A percentile compares a stretch with the other conserved stretches of the same genome.
These are phyloP conservation scores for Andrena marginata DNA, from an alignment of 2,888 invertebrate species.

Conservation along the genomic window DNA sequence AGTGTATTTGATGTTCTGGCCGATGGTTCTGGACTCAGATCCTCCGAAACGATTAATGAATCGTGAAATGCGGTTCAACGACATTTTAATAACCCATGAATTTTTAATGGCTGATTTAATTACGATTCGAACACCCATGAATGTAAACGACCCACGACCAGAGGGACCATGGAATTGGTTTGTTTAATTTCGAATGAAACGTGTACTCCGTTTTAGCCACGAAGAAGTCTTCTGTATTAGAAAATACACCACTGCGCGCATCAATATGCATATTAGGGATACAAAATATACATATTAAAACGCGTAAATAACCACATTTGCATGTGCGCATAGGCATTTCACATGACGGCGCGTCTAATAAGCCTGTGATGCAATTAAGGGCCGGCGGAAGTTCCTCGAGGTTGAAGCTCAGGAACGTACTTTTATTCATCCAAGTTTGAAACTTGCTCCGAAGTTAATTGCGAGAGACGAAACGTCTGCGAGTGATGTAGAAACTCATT, in stretches of 20 bases:
- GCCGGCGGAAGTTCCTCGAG: slow-evolving; percentile 47
- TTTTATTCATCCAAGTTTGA: neutral
- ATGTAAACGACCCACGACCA: too few species aligned
- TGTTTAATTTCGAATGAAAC: slow-evolving; percentile 2
- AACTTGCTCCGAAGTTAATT: slow-evolving; percentile 25
- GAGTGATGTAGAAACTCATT: slow-evolving; percentile 3
- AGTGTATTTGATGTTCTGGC: neutral
- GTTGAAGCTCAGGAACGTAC: neutral
- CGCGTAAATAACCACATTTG: slow-evolving; percentile 34
- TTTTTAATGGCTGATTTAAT: slow-evolving; percentile 2
- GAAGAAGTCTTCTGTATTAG: slow-evolving; percentile 30
- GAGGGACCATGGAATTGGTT: too few species aligned
- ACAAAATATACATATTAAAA: slow-evolving; percentile 55
- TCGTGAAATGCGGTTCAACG: neutral
- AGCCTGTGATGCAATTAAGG: slow-evolving; percentile 50
- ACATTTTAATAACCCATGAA: slow-evolving; percentile 2
- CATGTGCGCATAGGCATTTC: slow-evolving; percentile 37
- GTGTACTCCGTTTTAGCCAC: slow-evolving; percentile 24
- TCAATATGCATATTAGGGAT: slow-evolving; percentile 28
- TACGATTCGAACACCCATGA: neutral
- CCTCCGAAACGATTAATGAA: neutral
- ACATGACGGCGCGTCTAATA: slow-evolving; percentile 41
- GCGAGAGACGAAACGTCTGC: slow-evolving; percentile 7
- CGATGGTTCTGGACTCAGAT: neutral
- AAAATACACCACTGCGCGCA: slow-evolving; percentile 18